These are phyloP conservation scores for Euwallacea similis DNA, from an alignment of 1,140 invertebrate species.

Conservation along the genomic window DNA sequence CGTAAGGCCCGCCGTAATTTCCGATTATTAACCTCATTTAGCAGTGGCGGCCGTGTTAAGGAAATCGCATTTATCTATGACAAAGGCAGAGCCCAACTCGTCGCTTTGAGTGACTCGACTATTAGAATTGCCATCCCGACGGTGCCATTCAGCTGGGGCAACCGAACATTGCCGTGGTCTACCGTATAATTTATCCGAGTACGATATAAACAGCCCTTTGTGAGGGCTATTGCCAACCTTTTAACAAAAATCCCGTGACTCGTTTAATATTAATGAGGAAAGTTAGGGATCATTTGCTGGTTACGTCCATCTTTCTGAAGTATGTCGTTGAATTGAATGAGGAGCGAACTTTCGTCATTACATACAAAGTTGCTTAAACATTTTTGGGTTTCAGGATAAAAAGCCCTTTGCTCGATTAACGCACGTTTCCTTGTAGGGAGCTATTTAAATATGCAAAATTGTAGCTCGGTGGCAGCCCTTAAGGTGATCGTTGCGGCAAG, in stretches of 20 bases:
- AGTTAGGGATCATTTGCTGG: neutral
- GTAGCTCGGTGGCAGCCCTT: no score
- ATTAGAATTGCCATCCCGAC: conserved; percentile 13
- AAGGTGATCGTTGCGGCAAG: no score
- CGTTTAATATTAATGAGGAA: conserved; percentile 17
- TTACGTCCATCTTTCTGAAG: no score
- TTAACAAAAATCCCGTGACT: conserved; percentile 9
- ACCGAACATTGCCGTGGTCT: conserved; percentile 3
- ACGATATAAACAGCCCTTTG: conserved; percentile 3
- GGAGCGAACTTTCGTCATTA: no score
- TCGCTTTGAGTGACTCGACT: conserved; percentile 17
- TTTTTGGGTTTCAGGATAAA: no score
- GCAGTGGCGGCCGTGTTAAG: conserved; percentile 11
- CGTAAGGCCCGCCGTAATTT: conserved; percentile 10
- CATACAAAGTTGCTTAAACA: no score
- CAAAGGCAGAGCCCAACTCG: conserved; percentile 12
- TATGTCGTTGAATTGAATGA: no score
- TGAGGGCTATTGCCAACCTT: conserved; percentile 2
- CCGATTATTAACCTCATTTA: conserved; percentile 23
- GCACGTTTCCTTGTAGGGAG: no score
- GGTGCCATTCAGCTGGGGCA: conserved; percentile 6
- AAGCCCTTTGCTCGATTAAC: no score
- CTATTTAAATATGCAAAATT: no score
- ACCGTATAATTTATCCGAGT: conserved; percentile 13
- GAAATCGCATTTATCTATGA: conserved; percentile 24